Conservation (phyloP, 2,113 vertebrate genomes). For the Toxostoma redivivum region DNA sequence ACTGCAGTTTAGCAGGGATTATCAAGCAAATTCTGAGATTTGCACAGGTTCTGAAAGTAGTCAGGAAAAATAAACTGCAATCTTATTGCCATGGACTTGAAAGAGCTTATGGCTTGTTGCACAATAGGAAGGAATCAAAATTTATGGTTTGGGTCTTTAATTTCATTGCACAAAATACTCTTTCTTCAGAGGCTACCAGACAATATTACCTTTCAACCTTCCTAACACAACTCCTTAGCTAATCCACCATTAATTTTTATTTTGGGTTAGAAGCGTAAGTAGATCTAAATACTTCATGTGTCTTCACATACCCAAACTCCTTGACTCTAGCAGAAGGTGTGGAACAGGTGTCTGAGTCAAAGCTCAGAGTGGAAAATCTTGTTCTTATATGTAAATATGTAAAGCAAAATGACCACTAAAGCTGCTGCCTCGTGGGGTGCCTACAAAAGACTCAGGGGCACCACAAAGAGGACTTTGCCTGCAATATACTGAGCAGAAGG, state of each 20-base stretch:
- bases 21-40: background rate
- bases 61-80: background rate
- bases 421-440: accelerated
- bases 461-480: background rate
- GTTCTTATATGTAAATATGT: background rate
- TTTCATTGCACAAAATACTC: background rate
- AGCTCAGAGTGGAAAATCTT: background rate
- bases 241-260: background rate
- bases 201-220: background rate
- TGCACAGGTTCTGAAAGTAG: background rate
- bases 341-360: background rate
- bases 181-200: background rate
- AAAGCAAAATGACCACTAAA: background rate
- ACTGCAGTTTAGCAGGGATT: background rate
- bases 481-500: background rate
- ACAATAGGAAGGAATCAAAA: background rate
- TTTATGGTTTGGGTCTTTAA: background rate
- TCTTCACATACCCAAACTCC: background rate
- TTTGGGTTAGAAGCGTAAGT: background rate
- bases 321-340: background rate
- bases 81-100: background rate
- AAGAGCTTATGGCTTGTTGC: background rate
- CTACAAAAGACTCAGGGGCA: background rate
- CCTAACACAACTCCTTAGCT: background rate
- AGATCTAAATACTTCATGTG: background rate